Conservation (phyloP, 2,888 invertebrate species). For the Crioceris asparagi region DNA sequence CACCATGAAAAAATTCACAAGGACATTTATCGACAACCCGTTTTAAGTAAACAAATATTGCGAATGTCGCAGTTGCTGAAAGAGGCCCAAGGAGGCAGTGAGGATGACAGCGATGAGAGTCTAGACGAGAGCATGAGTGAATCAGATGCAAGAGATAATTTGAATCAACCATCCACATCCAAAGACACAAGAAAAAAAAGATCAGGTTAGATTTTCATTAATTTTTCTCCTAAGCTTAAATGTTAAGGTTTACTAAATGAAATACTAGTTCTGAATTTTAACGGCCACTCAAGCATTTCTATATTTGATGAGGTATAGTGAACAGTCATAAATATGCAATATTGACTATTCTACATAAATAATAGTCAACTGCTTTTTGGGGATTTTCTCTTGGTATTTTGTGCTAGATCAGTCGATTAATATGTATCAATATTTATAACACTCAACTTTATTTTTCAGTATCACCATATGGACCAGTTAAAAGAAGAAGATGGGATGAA, state of each 20-base stretch:
- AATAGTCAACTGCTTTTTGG: too few species aligned
- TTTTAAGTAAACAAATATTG: constrained; percentile 17
- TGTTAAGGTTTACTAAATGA: too few species aligned
- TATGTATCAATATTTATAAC: too few species aligned
- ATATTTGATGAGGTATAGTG: too few species aligned
- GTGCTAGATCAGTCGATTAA: too few species aligned
- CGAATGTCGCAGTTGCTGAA: constrained; percentile 19
- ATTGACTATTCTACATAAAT: too few species aligned
- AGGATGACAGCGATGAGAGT: constrained; percentile 2
- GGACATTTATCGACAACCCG: constrained; percentile 19
- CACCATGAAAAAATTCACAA: constrained; percentile 23
- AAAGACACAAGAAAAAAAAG: constrained; percentile 5
- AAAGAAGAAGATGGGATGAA: constrained; percentile 5
- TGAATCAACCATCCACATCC: constrained; percentile 10
- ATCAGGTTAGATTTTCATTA: constrained; percentile 1
- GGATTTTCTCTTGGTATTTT: too few species aligned
- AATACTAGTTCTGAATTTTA: too few species aligned
- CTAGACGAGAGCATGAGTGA: constrained; percentile 2
- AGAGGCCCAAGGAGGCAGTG: constrained; percentile 13
- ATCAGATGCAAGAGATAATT: constrained; percentile 7
- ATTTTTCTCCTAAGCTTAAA: too few species aligned
- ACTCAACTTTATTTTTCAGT: constrained; percentile 4
- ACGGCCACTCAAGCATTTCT: too few species aligned
- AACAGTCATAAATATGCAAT: too few species aligned
- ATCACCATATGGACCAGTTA: constrained; percentile 4